Base-by-base conservation (phyloP, 2,797 vertebrate genomes). In the Percopsis omiscomaycus region DNA sequence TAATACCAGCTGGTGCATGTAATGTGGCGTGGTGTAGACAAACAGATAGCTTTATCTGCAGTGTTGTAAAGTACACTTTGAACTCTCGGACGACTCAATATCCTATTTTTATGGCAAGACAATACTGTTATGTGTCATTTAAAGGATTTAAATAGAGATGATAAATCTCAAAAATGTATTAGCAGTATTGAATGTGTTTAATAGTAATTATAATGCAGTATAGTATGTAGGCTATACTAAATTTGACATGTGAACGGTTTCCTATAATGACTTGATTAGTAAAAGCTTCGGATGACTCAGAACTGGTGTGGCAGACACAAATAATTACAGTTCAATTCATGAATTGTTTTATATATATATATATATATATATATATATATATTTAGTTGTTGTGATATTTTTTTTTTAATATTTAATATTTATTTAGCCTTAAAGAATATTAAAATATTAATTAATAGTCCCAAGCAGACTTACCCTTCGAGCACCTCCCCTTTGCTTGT, bases 11-110 rank as follows among this genome's bases (percentile, higher is more conserved):
- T 37, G 12, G 47, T 48, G 10, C n/a, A 48, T 45, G 44, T 12
- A 45, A 45, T 45, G 47, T n/a, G 2, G 46, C 57, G 29, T 66
- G 53, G 1, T 13, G n/a, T 15, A 14, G 63, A 70, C 50, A 42
- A 56, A 71, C 63, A 71, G 15, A 3, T 16, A 59, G 6, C 62
- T 70, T 81, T 81, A 87, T 87, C 77, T 85, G 63, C 47, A 37
- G 73, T 84, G 84, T 73, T 82, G 85, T 76, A 69, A 87, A 71
- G n/a, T 71, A 83, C 45, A 80, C 87, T 86, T 89, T 92, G 86
- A 88, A 88, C 83, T 75, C 57, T 82, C 61, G 66, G 68, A 78
- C 66, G 75, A 71, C 62, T 78, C 27, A 16, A 61, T 30, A 61
- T 53, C 51, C 15, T 57, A 28, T 55, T 55, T 59, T 56, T 15